These are phyloP conservation scores for Drosophila bocqueti DNA, from an alignment of 1,140 invertebrate species.

Conservation along the genomic window DNA sequence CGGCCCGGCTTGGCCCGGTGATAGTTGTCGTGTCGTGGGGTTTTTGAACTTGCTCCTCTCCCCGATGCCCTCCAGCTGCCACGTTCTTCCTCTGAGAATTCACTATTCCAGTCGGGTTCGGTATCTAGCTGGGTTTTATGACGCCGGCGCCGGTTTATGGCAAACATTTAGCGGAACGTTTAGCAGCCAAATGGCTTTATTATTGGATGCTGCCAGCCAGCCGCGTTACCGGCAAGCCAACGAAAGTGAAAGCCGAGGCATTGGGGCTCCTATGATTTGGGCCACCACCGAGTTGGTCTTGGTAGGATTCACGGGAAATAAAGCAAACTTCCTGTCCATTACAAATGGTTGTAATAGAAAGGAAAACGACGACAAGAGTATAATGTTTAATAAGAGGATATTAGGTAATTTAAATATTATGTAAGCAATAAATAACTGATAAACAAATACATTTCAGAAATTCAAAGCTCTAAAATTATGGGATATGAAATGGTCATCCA, in stretches of 20 bases:
- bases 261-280: slow-evolving; percentile 30
- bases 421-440: no score
- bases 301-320: background rate
- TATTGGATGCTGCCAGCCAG: slow-evolving; percentile 61
- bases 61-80: slow-evolving; percentile 4
- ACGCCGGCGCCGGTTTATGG: slow-evolving; percentile 71
- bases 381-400: background rate
- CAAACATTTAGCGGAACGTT: slow-evolving; percentile 73
- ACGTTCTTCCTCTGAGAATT: background rate
- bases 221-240: slow-evolving; percentile 18
- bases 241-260: slow-evolving; percentile 66
- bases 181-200: slow-evolving; percentile 76
- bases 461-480: background rate
- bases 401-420: no score
- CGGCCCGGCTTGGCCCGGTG: slow-evolving; percentile 21
- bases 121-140: slow-evolving; percentile 55
- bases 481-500: background rate
- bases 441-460: background rate
- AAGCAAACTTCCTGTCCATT: background rate
- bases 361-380: background rate
- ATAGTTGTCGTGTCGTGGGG: slow-evolving; percentile 59
- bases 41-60: slow-evolving; percentile 73
- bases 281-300: slow-evolving; percentile 3
- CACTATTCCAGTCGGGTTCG: slow-evolving; percentile 18
- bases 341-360: background rate